These are phyloP conservation scores for Tenthredo livida DNA, from an alignment of 2,888 invertebrate genomes.

Conservation along the genomic window DNA sequence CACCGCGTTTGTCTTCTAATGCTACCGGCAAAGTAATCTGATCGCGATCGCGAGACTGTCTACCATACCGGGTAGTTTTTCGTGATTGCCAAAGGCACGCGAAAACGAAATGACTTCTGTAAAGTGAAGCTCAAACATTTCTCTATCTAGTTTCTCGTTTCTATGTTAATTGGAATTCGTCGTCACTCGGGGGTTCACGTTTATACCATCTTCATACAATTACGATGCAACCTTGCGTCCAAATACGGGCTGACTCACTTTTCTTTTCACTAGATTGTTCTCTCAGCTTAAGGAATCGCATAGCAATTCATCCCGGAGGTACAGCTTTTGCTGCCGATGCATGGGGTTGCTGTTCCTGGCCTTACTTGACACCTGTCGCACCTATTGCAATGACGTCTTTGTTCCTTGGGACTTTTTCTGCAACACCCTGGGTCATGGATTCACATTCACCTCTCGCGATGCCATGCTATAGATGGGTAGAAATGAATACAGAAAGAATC, in stretches of 20 bases:
- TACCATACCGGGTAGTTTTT: constrained; percentile 18
- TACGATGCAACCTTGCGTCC: constrained; percentile 2
- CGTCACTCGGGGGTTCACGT: constrained; percentile 25
- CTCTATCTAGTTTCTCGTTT: constrained; percentile 17
- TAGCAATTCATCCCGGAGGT: not conserved
- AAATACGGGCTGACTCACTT: not conserved
- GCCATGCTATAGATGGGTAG: not conserved
- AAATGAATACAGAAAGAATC: not conserved
- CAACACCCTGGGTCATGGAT: constrained; percentile 24
- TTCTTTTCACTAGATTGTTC: not conserved
- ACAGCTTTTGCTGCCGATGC: constrained; percentile 1
- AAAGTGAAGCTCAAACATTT: constrained; percentile 34
- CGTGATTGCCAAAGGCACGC: constrained; percentile 35
- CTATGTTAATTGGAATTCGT: constrained; percentile 34
- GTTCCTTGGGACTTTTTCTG: constrained; percentile 29
- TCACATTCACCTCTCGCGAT: constrained; percentile 24
- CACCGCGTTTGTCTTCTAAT: constrained; percentile 30
- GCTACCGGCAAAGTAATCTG: constrained; percentile 23
- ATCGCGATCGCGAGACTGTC: constrained; percentile 28
- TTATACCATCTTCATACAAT: constrained; percentile 21
- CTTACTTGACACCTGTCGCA: constrained; percentile 45
- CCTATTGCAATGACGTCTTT: constrained; percentile 36
- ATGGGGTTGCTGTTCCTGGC: constrained; percentile 23
- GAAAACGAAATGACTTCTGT: constrained; percentile 35
- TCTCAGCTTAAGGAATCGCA: not conserved